These are phyloP conservation scores for Enteromius viviparus DNA, from an alignment of 2,797 vertebrate species.

Conservation along the genomic window DNA sequence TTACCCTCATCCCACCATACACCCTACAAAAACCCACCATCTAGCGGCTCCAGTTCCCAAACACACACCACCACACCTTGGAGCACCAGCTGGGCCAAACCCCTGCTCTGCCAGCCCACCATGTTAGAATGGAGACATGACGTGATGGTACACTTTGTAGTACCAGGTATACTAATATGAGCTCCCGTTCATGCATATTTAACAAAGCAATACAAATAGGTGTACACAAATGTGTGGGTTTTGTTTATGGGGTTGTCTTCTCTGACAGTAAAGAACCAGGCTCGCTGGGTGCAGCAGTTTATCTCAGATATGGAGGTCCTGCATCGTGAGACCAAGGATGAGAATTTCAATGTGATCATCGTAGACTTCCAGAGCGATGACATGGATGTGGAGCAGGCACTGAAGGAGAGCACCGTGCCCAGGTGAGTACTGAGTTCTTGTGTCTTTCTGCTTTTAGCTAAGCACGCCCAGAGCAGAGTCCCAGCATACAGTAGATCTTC, in stretches of 20 bases:
- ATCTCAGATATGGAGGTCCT: conserved; percentile 92
- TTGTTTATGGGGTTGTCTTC: conserved; percentile 7
- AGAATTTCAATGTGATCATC: conserved; percentile 91
- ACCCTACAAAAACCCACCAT: conserved; percentile 38
- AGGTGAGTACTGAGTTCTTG: conserved; percentile 67
- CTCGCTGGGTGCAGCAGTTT: conserved; percentile 97
- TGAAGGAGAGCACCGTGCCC: conserved; percentile 84
- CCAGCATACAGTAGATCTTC: not conserved
- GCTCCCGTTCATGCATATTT: not conserved
- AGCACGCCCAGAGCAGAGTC: conserved; percentile 5
- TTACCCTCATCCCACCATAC: conserved; percentile 63
- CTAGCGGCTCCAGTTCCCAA: conserved; percentile 48
- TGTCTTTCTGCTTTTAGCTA: not conserved
- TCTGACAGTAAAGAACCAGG: conserved; percentile 95
- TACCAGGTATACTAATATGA: conserved; percentile 82
- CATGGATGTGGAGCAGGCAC: conserved; percentile 93
- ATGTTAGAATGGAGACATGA: conserved; percentile 91
- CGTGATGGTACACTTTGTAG: conserved; percentile 95
- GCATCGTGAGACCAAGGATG: conserved; percentile 84
- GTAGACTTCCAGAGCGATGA: conserved; percentile 98
- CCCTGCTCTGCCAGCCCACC: conserved; percentile 88
- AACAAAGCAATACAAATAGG: not conserved
- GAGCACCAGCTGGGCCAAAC: conserved; percentile 84
- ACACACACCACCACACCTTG: conserved; percentile 73
- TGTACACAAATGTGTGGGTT: not conserved